phyloP scores from a whole-genome alignment of 35 echinoderm and acorn worm species.

The Hemicentrotus pulcherrimus region DNA sequence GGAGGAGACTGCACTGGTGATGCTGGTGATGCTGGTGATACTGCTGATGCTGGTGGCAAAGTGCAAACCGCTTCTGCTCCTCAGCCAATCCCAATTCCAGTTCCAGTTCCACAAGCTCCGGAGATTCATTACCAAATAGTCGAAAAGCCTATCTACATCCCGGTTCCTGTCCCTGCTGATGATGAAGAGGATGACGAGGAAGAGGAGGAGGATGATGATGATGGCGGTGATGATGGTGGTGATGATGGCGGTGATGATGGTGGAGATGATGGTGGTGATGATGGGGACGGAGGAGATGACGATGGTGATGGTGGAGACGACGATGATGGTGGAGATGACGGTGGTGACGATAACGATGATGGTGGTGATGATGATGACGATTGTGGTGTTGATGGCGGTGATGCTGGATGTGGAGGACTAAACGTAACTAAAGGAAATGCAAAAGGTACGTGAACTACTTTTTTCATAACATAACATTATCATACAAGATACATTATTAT shows the following conservation, averaged over 20 bases:
- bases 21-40: not conserved
- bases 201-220: not conserved
- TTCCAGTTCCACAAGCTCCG: not conserved
- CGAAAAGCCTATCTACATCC: conserved; percentile 18
- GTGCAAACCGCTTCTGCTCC: not conserved
- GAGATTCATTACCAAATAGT: not conserved
- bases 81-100: not conserved
- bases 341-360: not conserved
- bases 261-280: not conserved
- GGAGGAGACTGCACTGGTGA: not conserved
- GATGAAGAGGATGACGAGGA: not conserved
- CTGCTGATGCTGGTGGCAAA: not conserved
- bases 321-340: not conserved
- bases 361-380: not conserved
- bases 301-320: not conserved
- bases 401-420: not conserved
- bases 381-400: not conserved
- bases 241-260: not conserved
- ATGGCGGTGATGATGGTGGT: not conserved
- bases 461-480: not conserved
- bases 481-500: not conserved
- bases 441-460: not conserved
- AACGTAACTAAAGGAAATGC: not conserved
- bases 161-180: not conserved
- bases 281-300: not conserved